phyloP scores from a whole-genome alignment of 2,113 vertebrate genomes.

The Larimichthys polyactis region DNA sequence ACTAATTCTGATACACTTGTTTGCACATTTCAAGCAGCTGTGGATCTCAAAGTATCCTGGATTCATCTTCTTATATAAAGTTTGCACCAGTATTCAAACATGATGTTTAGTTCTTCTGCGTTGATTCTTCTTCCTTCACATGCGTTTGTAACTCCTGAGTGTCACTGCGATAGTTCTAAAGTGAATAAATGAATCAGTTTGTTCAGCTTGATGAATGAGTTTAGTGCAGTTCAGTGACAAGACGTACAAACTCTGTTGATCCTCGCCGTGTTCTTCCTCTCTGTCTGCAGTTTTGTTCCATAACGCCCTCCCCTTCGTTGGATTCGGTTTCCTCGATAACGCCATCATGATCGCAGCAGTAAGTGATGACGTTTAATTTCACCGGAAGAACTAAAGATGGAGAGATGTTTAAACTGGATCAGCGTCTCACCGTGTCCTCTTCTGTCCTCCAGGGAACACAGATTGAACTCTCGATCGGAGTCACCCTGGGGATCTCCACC shows the following conservation, averaged over 20 bases:
- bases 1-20: neutral
- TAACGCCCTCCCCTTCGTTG: constrained; percentile 95
- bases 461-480: constrained; percentile 96
- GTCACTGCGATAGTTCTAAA: neutral
- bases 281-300: constrained; percentile 91
- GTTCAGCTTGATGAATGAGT: neutral
- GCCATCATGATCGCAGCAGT: constrained; percentile 99
- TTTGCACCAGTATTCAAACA: no score
- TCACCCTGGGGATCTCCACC: constrained; percentile 97
- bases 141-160: neutral
- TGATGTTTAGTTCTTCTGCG: no score
- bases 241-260: neutral
- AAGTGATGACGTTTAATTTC: constrained; percentile 70
- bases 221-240: neutral
- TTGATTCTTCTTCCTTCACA: neutral
- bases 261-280: neutral
- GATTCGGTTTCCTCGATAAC: constrained; percentile 98
- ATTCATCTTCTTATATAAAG: no score
- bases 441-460: constrained; percentile 91
- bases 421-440: neutral
- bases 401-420: neutral
- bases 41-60: no score
- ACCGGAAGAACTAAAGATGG: neutral
- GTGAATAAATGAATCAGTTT: neutral
- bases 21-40: no score